phyloP scores from a whole-genome alignment of 2,888 invertebrate species.

The Leptopilina myrica region DNA sequence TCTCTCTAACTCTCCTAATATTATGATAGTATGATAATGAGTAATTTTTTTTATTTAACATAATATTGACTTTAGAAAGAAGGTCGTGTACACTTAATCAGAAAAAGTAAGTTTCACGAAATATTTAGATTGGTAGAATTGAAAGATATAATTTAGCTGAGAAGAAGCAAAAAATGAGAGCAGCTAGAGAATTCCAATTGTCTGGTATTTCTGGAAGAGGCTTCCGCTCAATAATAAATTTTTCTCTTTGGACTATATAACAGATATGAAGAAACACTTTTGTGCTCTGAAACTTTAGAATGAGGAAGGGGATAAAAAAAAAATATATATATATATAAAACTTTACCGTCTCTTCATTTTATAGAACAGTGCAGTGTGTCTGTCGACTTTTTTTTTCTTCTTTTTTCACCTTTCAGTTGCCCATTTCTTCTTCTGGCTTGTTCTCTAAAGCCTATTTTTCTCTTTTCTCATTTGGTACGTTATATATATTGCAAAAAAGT shows the following conservation, averaged over 20 bases:
- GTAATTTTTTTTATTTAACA: too few relatives aligned
- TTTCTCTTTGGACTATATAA: constrained; percentile 10
- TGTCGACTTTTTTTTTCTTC: constrained; percentile 14
- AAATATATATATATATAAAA: background rate
- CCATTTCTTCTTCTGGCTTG: constrained; percentile 15
- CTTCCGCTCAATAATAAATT: constrained; percentile 12
- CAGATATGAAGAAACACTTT: constrained; percentile 21
- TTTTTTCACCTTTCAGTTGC: constrained; percentile 13
- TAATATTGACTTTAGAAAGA: too few relatives aligned
- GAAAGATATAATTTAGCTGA: background rate
- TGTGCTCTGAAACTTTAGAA: background rate
- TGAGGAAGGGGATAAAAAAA: background rate
- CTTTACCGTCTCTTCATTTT: background rate
- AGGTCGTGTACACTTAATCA: too few relatives aligned
- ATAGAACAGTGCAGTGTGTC: background rate
- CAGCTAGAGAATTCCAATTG: background rate
- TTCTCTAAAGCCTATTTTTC: constrained; percentile 6
- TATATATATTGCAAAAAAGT: constrained; percentile 23
- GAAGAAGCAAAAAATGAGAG: constrained; percentile 17
- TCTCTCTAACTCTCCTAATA: too few relatives aligned
- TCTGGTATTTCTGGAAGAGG: constrained; percentile 20
- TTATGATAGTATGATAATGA: too few relatives aligned
- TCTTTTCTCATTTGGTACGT: constrained; percentile 6
- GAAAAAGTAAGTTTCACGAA: background rate
- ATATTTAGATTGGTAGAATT: constrained; percentile 7